A percentile compares a stretch with the other conserved stretches of the same genome.
phyloP scores from a whole-genome alignment of 1,140 invertebrate genomes.

The Stegodyphus mimosarum region DNA sequence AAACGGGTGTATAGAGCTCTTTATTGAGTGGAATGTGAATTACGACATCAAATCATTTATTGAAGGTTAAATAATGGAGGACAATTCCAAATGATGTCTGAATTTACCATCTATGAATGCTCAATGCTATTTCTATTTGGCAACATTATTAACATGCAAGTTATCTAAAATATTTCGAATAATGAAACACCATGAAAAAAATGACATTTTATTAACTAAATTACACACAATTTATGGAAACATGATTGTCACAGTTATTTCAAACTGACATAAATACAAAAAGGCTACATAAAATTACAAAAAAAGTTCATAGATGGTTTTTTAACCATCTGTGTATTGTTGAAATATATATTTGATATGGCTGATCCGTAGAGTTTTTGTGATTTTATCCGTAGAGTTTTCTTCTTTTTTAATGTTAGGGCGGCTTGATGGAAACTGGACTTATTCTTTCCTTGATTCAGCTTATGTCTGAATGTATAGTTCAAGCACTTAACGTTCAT shows the following conservation, averaged over 20 bases:
- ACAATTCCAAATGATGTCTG: no score
- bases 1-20: no score
- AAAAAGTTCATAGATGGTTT: neutral
- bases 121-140: no score
- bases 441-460: neutral
- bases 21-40: no score
- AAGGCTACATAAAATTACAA: neutral
- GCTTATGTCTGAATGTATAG: no score
- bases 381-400: neutral
- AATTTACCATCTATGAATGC: no score
- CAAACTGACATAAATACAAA: constrained; percentile 1
- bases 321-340: no score
- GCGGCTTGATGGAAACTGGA: neutral
- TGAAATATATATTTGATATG: neutral
- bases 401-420: neutral
- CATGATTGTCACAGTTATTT: neutral
- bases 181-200: neutral
- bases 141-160: no score
- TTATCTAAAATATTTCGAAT: no score
- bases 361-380: neutral
- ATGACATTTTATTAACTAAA: neutral
- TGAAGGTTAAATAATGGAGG: no score
- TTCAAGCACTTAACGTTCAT: no score
- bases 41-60: no score
- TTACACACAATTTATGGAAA: neutral